phyloP scores from a whole-genome alignment of 2,888 invertebrate species.

The Tenthredo livida region DNA sequence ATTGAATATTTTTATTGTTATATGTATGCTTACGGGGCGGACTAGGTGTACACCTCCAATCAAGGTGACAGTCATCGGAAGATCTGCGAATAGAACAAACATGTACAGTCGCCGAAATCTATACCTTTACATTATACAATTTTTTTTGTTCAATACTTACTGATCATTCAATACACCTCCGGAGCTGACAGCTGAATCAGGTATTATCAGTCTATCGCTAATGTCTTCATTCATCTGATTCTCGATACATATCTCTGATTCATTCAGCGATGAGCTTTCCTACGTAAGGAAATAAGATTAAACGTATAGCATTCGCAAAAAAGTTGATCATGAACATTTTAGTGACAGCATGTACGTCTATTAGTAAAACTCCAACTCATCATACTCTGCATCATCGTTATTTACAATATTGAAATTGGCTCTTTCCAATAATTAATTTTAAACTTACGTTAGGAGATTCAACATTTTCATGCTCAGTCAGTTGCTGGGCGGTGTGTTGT shows the following conservation, averaged over 20 bases:
- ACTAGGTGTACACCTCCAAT: constrained; percentile 5
- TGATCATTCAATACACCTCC: constrained; percentile 3
- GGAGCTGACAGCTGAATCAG: constrained; percentile 5
- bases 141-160: constrained; percentile 5
- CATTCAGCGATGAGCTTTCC: constrained; percentile 12
- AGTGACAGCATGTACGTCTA: constrained; percentile 11
- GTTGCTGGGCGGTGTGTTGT: constrained; percentile 8
- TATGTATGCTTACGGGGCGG: constrained; percentile 14
- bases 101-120: constrained; percentile 7
- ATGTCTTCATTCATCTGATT: constrained; percentile 7
- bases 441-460: constrained; percentile 16
- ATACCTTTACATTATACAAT: not conserved
- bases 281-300: constrained; percentile 12
- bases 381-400: constrained; percentile 1
- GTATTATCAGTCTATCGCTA: constrained; percentile 5
- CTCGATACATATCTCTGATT: constrained; percentile 13
- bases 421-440: constrained; percentile 5
- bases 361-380: not conserved
- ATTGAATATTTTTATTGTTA: constrained; percentile 18
- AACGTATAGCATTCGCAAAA: constrained; percentile 7
- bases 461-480: not conserved
- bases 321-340: constrained; percentile 5
- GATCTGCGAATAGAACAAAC: constrained; percentile 4
- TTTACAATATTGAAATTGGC: constrained; percentile 18
- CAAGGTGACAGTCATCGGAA: constrained; percentile 1